Conservation (phyloP, 1,140 invertebrate species). For the Leptinotarsa lineolata region DNA sequence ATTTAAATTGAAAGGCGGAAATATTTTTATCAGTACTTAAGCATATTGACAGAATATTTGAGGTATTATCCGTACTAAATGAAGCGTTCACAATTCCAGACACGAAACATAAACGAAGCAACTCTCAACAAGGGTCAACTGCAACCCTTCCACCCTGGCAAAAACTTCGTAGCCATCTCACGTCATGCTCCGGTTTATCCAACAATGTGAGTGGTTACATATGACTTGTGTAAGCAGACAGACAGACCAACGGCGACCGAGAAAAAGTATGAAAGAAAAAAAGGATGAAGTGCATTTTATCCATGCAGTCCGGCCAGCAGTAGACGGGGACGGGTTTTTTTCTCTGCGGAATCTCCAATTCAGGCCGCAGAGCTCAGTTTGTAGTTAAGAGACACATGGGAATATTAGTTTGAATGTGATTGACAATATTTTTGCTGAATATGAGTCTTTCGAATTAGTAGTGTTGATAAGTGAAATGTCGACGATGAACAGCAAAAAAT, state of each 20-base stretch:
- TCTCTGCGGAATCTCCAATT: neutral
- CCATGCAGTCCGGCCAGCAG: conserved; percentile 17
- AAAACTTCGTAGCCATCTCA: too few species aligned
- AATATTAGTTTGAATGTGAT: too few species aligned
- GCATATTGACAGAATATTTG: too few species aligned
- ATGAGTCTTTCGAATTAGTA: too few species aligned
- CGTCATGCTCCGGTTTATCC: neutral
- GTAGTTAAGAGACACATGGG: neutral
- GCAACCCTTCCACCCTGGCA: neutral
- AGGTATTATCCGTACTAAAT: too few species aligned
- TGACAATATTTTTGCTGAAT: too few species aligned
- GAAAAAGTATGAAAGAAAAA: neutral
- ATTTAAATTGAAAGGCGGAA: too few species aligned
- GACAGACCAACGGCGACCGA: neutral
- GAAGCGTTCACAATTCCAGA: too few species aligned
- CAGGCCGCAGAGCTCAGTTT: conserved; percentile 5
- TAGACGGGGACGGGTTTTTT: conserved; percentile 19
- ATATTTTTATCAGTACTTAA: too few species aligned
- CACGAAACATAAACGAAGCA: too few species aligned
- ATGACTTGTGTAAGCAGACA: conserved; percentile 2
- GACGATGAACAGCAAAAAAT: too few species aligned
- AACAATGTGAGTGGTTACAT: neutral
- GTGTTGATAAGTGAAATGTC: too few species aligned
- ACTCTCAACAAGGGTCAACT: neutral
- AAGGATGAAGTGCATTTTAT: conserved; percentile 10